Base-by-base conservation (phyloP, 2,888 invertebrate species). In the Orthonychiurus folsomi region DNA sequence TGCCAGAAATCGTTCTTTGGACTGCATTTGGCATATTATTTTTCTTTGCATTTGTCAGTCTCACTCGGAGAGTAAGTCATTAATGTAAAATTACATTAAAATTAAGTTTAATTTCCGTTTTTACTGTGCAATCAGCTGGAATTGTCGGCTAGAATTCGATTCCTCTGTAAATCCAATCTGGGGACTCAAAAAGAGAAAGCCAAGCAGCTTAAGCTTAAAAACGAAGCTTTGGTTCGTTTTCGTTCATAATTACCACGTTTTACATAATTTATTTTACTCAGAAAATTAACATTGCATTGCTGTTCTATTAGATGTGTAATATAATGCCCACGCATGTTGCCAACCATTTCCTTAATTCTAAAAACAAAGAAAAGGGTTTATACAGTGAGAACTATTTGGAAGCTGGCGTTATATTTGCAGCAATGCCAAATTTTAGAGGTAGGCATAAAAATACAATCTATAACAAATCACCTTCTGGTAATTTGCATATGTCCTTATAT, bases 391-490 rank as follows among this genome's bases (percentile, higher is more conserved):
- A 56, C 15, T 56, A 37, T 27, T 37, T 37, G 9, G 27, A 56
- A 12, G 56, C 37, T 21, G 37, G 56, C 15, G 56, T 56, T n/a
- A 27, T 56, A 18, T 56, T 56, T n/a, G 56, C 56, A 28, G 37
- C 56, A 12, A 56, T 56, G 21, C 56, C 56, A 2, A 56, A 56
- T 28, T 56, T 56, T 28, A 25, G 37, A 56, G 27, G 28, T 2
- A 28, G 15, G n/a, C n/a, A n/a, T n/a, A n/a, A n/a, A n/a, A n/a
- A n/a, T n/a, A n/a, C n/a, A n/a, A n/a, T n/a, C n/a, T n/a, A n/a
- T n/a, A n/a, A n/a, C n/a, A n/a, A n/a, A n/a, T n/a, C n/a, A n/a
- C n/a, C n/a, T n/a, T n/a, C n/a, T n/a, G n/a, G n/a, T n/a, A n/a
- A n/a, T n/a, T n/a, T n/a, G n/a, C n/a, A n/a, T n/a, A n/a, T n/a